phyloP scores from a whole-genome alignment of 2,888 invertebrate species.

The Lutraria lutraria region DNA sequence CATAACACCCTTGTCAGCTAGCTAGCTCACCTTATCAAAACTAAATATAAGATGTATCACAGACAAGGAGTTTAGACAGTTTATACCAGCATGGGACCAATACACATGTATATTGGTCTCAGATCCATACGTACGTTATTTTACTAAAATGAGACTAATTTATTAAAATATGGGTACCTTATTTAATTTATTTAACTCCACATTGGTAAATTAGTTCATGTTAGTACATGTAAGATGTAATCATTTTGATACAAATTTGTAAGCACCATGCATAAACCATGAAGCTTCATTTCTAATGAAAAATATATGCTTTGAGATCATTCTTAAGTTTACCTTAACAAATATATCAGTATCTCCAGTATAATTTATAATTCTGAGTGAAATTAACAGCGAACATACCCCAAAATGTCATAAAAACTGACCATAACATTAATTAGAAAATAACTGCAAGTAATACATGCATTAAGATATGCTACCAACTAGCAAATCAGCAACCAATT shows the following conservation, averaged over 20 bases:
- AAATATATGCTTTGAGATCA: background rate
- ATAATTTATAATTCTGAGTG: too few relatives aligned
- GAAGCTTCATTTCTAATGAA: background rate
- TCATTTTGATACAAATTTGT: background rate
- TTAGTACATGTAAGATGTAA: background rate
- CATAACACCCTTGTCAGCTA: background rate
- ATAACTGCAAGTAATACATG: too few relatives aligned
- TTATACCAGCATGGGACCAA: background rate
- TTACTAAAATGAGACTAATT: too few relatives aligned
- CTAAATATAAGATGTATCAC: conserved; percentile 2
- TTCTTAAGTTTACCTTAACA: too few relatives aligned
- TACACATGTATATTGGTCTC: too few relatives aligned
- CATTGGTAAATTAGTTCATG: background rate
- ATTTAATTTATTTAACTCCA: background rate
- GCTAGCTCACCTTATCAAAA: background rate
- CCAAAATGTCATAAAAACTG: too few relatives aligned
- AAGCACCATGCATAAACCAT: background rate
- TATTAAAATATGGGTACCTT: background rate
- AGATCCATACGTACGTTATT: too few relatives aligned
- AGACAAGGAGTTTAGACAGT: background rate
- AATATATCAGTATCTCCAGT: too few relatives aligned
- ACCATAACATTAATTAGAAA: too few relatives aligned
- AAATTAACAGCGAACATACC: too few relatives aligned
- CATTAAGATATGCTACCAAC: too few relatives aligned
- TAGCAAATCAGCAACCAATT: too few relatives aligned